phyloP scores from a whole-genome alignment of 2,888 invertebrate species.

The Drosophila mettleri region DNA sequence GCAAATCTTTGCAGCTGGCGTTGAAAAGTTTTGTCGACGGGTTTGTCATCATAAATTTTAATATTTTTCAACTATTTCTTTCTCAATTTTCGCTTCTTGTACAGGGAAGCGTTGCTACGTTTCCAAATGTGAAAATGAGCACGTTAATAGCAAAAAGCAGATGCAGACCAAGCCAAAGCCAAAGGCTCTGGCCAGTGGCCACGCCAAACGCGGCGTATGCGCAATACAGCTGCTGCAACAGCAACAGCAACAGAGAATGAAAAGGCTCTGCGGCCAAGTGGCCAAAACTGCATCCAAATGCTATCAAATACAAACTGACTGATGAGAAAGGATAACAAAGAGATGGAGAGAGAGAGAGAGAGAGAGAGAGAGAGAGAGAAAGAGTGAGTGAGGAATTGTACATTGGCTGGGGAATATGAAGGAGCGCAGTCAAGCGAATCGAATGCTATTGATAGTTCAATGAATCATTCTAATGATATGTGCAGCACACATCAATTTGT shows the following conservation, averaged over 20 bases:
- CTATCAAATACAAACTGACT: constrained; percentile 23
- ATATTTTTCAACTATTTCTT: constrained; percentile 43
- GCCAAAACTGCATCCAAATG: constrained; percentile 24
- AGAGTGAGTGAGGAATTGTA: neutral
- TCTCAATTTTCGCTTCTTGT: constrained; percentile 1
- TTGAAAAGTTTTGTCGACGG: constrained; percentile 70
- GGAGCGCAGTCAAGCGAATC: constrained; percentile 35
- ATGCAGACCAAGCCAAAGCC: constrained; percentile 15
- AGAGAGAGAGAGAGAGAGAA: neutral
- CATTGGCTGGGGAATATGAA: constrained; percentile 39
- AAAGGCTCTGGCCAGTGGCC: neutral
- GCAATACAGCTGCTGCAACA: constrained; percentile 27
- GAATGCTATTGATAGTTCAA: constrained; percentile 50
- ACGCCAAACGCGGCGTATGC: constrained; percentile 42
- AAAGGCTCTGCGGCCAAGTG: constrained; percentile 14
- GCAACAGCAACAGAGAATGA: neutral
- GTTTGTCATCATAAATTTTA: constrained; percentile 78
- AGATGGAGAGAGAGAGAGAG: neutral
- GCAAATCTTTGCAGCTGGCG: constrained; percentile 77
- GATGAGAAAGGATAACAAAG: constrained; percentile 15
- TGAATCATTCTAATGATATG: constrained; percentile 49
- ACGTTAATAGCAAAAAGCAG: constrained; percentile 49
- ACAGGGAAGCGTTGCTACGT: neutral
- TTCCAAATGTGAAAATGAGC: constrained; percentile 54
- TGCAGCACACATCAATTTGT: constrained; percentile 11